Conservation (phyloP, 2,888 invertebrate species). For the Aricia artaxerxes region DNA sequence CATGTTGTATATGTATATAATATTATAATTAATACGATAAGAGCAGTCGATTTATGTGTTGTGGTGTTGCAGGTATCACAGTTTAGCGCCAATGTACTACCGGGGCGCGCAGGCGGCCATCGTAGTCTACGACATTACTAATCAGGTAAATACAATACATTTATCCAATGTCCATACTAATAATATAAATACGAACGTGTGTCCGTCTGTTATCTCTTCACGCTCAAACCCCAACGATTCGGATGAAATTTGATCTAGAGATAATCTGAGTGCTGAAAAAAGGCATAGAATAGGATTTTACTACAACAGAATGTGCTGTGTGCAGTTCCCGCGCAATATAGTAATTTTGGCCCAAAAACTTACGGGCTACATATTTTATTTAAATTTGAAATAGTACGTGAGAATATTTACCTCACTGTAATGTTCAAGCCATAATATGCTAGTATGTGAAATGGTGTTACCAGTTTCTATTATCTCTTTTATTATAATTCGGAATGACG, state of each 20-base stretch:
- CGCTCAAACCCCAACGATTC: too few species aligned
- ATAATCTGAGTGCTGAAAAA: too few species aligned
- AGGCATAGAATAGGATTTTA: too few species aligned
- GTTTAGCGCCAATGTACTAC: constrained; percentile 99
- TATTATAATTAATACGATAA: background rate
- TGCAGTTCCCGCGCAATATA: too few species aligned
- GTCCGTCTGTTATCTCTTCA: too few species aligned
- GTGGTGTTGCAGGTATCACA: constrained; percentile 89
- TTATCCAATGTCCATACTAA: too few species aligned
- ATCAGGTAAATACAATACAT: constrained; percentile 82
- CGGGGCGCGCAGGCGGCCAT: constrained; percentile 99
- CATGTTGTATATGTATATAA: too few species aligned
- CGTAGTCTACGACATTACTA: constrained; percentile 99
- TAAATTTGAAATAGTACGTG: background rate
- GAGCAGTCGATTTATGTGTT: background rate
- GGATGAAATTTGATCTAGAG: too few species aligned
- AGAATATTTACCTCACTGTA: background rate
- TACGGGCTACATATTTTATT: background rate
- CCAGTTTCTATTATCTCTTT: background rate
- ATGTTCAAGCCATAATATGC: background rate
- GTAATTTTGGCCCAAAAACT: too few species aligned
- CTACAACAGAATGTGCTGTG: too few species aligned
- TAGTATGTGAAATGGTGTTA: background rate
- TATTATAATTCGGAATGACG: background rate
- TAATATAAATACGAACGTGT: too few species aligned